Evolutionary conservation across 2,797 vertebrate species (phyloP), one percentile per base, ranked within the genome.

Genomic region (Cottoperca gobio): DNA sequence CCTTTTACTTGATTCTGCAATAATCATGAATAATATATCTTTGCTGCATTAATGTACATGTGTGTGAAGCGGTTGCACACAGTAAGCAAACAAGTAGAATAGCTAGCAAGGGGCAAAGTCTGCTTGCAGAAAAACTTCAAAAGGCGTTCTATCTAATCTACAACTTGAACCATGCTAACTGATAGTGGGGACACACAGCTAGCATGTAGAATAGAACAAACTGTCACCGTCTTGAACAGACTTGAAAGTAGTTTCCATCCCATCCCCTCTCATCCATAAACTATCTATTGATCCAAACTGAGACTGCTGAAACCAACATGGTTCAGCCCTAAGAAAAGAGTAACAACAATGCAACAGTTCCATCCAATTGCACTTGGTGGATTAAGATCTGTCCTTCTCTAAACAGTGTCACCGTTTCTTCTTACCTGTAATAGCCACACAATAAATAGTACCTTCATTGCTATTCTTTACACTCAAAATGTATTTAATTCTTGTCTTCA

Each of bases 131-230:
- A n/a, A 31, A 50, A 88, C 93, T 93, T 95, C 91, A 95, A 95
- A 94, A 80, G 78, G 52, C 1, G 1, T 82, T 82, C 88, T 94
- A 95, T 95, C 94, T 95, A 93, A 95, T 96, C 95, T 92, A 63
- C 73, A 82, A 83, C 81, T 88, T 79, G 60, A 55, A 87, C 71
- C 86, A 70, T 68, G 84, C 85, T 82, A 89, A 82, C 42, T 83
- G 89, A 92, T 89, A 92, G 70, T 53, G 19, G n/a, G 28, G 40
- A 70, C 40, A 75, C 66, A 66, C 65, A 68, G 57, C 55, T 62
- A 49, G 6, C 48, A 53, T 71, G 68, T 16, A 60, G 39, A 59
- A 61, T 3, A 74, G 9, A 39, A 85, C 74, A 69, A 69, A 57
- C 67, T 70, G 45, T 52, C 71, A 73, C 55, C 12, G 45, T 82